Conservation (phyloP, 1,140 invertebrate genomes). For the Holotrichia oblita region DNA sequence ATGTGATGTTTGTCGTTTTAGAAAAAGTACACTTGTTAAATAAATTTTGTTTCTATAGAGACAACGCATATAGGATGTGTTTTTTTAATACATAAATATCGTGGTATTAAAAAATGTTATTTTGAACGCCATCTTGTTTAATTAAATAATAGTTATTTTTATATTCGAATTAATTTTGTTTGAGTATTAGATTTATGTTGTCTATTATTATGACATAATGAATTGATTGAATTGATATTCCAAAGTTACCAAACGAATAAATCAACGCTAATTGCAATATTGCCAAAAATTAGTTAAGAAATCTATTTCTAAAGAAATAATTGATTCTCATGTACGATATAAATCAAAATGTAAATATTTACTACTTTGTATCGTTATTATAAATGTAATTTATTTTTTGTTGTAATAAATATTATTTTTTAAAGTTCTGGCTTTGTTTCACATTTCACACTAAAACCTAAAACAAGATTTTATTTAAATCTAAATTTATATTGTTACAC, state of each 20-base stretch:
- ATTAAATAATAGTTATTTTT: neutral
- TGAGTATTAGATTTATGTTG: too few species aligned
- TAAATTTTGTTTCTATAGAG: neutral
- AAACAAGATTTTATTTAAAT: too few species aligned
- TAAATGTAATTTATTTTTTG: constrained; percentile 21
- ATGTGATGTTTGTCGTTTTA: neutral
- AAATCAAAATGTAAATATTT: constrained; percentile 19
- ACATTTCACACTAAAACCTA: too few species aligned
- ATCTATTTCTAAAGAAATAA: neutral
- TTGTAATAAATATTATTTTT: constrained; percentile 42
- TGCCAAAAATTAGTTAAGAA: neutral
- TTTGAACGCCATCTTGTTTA: neutral
- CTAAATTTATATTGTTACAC: too few species aligned
- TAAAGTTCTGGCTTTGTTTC: constrained; percentile 4
- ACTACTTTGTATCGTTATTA: neutral
- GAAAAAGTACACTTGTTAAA: constrained; percentile 3
- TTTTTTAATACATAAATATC: neutral
- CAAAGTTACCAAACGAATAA: neutral
- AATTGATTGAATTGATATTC: neutral
- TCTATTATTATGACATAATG: too few species aligned
- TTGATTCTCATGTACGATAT: neutral
- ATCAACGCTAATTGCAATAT: neutral
- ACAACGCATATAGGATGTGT: neutral
- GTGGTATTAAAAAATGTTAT: neutral
- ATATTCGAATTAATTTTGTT: too few species aligned